Evolutionary conservation across 2,113 vertebrate species (phyloP).

Genomic region (Odocoileus virginianus): DNA sequence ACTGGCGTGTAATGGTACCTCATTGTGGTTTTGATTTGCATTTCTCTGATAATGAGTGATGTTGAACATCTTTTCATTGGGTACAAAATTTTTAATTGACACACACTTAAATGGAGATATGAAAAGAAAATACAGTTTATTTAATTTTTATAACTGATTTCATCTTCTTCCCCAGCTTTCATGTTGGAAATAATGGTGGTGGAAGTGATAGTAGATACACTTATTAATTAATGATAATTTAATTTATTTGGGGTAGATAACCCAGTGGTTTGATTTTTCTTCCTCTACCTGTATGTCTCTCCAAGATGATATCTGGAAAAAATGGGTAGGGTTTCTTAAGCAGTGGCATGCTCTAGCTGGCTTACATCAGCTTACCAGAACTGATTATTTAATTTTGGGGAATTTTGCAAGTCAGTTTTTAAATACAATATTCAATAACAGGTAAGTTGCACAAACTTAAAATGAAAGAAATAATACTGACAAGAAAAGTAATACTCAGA

Average conservation of each 20-base stretch:
- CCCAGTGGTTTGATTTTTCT: neutral
- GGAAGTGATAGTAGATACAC: neutral
- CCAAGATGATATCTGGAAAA: neutral
- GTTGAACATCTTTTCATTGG: neutral
- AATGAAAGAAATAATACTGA: neutral
- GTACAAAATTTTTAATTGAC: neutral
- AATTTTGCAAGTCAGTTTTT: neutral
- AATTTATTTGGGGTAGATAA: neutral
- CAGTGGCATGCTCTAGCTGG: neutral
- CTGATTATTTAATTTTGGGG: neutral
- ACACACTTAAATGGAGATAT: constrained; percentile 22
- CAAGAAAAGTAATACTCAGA: neutral
- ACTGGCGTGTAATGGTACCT: neutral
- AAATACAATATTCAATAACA: neutral
- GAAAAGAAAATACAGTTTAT: neutral
- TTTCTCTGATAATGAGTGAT: neutral
- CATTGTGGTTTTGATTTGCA: neutral
- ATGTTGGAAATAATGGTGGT: neutral
- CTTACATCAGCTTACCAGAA: neutral
- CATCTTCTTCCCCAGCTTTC: neutral
- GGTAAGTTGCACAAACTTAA: neutral
- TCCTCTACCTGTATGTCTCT: neutral
- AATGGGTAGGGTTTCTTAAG: neutral
- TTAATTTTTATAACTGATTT: neutral
- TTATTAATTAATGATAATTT: neutral